Conservation (phyloP, 2,797 vertebrate species). For the Borostomias antarcticus region DNA sequence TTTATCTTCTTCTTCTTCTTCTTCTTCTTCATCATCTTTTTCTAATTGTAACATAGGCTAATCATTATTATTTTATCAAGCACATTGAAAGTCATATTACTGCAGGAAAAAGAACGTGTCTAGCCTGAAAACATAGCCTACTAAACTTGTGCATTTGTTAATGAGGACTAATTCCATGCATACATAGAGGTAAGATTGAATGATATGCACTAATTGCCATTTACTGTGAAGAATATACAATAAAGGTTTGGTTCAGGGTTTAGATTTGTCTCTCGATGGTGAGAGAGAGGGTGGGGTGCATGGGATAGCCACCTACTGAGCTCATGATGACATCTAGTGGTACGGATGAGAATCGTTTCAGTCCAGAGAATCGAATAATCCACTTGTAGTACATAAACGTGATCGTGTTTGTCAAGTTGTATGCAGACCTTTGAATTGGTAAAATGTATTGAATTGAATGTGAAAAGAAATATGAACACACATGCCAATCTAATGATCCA, state of each 20-base stretch:
- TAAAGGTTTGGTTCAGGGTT: slow-evolving; percentile 19
- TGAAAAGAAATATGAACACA: background rate
- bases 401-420: background rate
- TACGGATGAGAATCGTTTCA: background rate
- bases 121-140: no score
- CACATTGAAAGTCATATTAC: no score
- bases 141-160: no score
- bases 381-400: background rate
- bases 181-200: no score
- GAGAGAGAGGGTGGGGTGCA: no score
- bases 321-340: slow-evolving; percentile 72
- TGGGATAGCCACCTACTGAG: slow-evolving; percentile 13
- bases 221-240: slow-evolving; percentile 14
- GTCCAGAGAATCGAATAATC: background rate
- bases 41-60: no score
- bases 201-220: no score
- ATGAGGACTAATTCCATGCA: background rate
- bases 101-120: no score
- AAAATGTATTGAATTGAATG: background rate
- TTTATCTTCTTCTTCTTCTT: no score
- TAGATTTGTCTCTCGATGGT: no score
- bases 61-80: no score
- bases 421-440: background rate
- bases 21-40: background rate
- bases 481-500: background rate